phyloP scores from a whole-genome alignment of 2,888 invertebrate genomes.

The Tipula confusa region DNA sequence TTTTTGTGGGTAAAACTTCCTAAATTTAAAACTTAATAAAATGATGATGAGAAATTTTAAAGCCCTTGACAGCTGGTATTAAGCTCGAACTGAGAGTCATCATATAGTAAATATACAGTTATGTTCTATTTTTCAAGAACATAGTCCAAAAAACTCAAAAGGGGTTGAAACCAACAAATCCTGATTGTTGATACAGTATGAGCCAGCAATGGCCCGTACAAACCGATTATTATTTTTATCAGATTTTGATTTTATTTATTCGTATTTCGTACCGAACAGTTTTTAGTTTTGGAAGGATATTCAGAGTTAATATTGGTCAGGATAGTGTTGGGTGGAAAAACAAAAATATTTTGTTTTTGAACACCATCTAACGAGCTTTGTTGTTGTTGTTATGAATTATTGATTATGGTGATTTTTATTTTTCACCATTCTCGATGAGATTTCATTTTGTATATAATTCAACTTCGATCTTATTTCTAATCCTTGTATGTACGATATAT shows the following conservation, averaged over 20 bases:
- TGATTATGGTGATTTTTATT: neutral
- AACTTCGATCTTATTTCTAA: neutral
- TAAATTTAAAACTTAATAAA: too few relatives aligned
- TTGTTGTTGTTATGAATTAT: neutral
- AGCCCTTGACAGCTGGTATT: too few relatives aligned
- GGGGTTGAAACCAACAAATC: too few relatives aligned
- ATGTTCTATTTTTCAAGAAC: too few relatives aligned
- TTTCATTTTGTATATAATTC: neutral
- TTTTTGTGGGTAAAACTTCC: too few relatives aligned
- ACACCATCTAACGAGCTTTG: neutral
- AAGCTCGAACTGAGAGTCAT: too few relatives aligned
- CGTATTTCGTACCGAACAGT: neutral
- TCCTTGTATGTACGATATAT: neutral
- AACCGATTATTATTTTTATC: too few relatives aligned
- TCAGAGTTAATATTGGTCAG: neutral
- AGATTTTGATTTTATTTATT: neutral
- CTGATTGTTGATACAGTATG: too few relatives aligned
- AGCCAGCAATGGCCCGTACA: too few relatives aligned
- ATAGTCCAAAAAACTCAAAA: too few relatives aligned
- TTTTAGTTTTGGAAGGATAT: neutral
- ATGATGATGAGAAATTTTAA: too few relatives aligned
- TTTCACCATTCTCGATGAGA: neutral
- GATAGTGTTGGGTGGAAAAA: neutral
- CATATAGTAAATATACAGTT: too few relatives aligned
- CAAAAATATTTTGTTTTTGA: neutral